Conservation (phyloP, 1,140 invertebrate genomes). For the Papilio polytes region DNA sequence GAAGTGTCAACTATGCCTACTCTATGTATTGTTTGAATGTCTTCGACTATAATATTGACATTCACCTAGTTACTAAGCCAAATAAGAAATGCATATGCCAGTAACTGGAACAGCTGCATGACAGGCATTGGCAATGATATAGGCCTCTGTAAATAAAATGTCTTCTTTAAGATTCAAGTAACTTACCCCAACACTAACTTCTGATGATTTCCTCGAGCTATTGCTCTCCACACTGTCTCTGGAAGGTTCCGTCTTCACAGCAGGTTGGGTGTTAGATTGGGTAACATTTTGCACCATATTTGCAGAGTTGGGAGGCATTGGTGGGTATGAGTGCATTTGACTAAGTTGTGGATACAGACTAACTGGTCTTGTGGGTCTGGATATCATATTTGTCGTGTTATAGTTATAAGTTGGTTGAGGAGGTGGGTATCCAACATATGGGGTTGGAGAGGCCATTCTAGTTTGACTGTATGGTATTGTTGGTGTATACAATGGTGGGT, state of each 20-base stretch:
- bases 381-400: conserved; percentile 74
- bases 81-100: no score
- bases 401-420: conserved; percentile 64
- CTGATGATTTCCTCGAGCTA: conserved; percentile 63
- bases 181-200: conserved; percentile 65
- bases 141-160: no score
- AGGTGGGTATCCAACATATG: conserved; percentile 60
- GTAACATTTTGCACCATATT: no score
- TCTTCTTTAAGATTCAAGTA: not conserved
- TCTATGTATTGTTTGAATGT: no score
- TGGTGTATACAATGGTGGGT: conserved; percentile 58
- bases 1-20: no score
- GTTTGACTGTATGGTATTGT: conserved; percentile 68
- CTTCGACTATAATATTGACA: no score
- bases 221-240: conserved; percentile 60
- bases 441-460: conserved; percentile 62
- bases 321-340: conserved; percentile 63
- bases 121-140: no score
- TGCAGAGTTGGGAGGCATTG: conserved; percentile 30
- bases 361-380: conserved; percentile 61
- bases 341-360: conserved; percentile 65
- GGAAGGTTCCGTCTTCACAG: conserved; percentile 55
- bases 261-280: conserved; percentile 46
- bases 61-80: no score
- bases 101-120: no score